These are phyloP conservation scores for Heteromyza rotundicornis DNA, from an alignment of 2,888 invertebrate genomes.

Conservation along the genomic window DNA sequence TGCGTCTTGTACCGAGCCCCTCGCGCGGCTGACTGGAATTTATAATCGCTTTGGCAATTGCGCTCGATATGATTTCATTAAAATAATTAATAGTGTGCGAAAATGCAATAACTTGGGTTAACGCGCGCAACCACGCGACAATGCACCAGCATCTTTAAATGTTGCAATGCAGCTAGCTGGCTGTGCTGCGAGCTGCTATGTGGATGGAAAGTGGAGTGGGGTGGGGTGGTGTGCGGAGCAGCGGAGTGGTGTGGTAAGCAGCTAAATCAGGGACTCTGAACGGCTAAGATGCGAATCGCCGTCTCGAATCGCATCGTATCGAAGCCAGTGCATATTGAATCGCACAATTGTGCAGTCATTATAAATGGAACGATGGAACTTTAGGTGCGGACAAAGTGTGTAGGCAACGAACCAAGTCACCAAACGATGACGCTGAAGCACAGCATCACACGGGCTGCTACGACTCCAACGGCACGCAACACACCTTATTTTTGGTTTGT, in stretches of 20 bases:
- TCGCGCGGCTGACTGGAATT: slow-evolving; percentile 16
- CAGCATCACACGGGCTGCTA: slow-evolving; percentile 13
- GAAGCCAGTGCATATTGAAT: slow-evolving; percentile 18
- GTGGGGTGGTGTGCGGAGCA: no score
- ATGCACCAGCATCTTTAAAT: slow-evolving; percentile 11
- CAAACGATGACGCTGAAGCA: no score
- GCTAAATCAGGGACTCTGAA: slow-evolving; percentile 18
- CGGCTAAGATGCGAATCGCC: slow-evolving; percentile 32
- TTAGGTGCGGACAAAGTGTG: slow-evolving; percentile 35
- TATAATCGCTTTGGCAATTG: slow-evolving; percentile 5
- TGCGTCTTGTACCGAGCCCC: no score
- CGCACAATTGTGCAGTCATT: slow-evolving; percentile 33
- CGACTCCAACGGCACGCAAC: slow-evolving; percentile 37
- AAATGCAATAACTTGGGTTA: slow-evolving; percentile 29
- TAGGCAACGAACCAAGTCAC: slow-evolving; percentile 25
- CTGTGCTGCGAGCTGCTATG: no score
- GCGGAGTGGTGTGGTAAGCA: background rate
- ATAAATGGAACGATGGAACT: slow-evolving; percentile 32
- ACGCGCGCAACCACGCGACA: slow-evolving; percentile 31
- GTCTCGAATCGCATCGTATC: slow-evolving; percentile 22
- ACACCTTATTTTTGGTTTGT: slow-evolving; percentile 31
- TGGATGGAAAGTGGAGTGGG: no score
- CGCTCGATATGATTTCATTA: slow-evolving; percentile 27
- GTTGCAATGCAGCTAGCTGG: no score
- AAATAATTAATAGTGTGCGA: slow-evolving; percentile 36